Evolutionary conservation across 2,888 invertebrate genomes (phyloP), one percentile per base, ranked within the genome.

Genomic region (Polietes domitor): DNA sequence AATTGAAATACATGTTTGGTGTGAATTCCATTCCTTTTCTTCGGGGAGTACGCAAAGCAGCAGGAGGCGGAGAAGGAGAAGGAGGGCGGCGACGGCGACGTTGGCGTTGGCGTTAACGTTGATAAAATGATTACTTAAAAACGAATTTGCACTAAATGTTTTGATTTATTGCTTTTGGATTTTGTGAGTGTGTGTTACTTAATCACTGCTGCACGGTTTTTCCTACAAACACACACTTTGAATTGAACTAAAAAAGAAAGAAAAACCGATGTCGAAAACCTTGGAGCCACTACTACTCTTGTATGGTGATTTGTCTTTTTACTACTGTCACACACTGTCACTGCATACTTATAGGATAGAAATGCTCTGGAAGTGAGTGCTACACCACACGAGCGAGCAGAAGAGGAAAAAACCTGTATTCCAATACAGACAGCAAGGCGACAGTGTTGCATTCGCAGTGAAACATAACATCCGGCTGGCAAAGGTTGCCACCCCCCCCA

Each of bases 81-180:
- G 28, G 61, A 21, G 21, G 61, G 61, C 61, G 61, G n/a, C 61
- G n/a, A 17, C n/a, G 61, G 6, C 7, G 32, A 28, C 28, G n/a
- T 32, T 4, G n/a, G 32, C 26, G n/a, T n/a, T n/a, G n/a, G n/a
- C n/a, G n/a, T n/a, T n/a, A n/a, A 61, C 26, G n/a, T 0, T 32
- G 28, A 28, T 41, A 43, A 26, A 47, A 47, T 58, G 58, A 58
- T 58, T 21, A 68, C 43, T 68, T 68, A 65, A 68, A 55, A 70
- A 55, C 28, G 43, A 55, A 71, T 75, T 80, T 84, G 72, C 76
- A 79, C 81, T 79, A 78, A 84, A 81, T 79, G 79, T 84, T 84
- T 84, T 84, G 84, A 81, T 84, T 84, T 81, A 81, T 84, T 84
- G 84, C 84, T 84, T 84, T 76, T 77, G 37, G 73, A 28, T 68